phyloP scores from a whole-genome alignment of 2,113 vertebrate species.

The Podiceps cristatus region DNA sequence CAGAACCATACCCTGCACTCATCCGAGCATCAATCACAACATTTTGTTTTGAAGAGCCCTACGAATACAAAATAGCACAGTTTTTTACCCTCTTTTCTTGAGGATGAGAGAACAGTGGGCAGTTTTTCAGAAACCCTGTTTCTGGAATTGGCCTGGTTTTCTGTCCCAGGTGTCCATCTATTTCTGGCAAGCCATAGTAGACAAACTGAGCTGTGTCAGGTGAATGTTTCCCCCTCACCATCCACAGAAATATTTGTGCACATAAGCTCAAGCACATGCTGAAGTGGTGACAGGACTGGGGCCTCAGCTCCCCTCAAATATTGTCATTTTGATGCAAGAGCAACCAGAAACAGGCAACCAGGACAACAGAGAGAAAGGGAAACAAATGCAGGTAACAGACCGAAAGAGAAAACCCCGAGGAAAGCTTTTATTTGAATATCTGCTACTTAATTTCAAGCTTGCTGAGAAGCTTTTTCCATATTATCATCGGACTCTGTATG shows the following conservation, averaged over 20 bases:
- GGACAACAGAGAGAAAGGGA: background rate
- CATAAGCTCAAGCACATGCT: background rate
- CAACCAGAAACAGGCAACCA: background rate
- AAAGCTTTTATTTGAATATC: background rate
- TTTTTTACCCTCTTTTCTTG: background rate
- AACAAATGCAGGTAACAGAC: background rate
- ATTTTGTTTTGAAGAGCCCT: background rate
- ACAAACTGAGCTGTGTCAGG: background rate
- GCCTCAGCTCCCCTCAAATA: background rate
- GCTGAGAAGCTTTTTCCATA: background rate
- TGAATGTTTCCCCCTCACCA: background rate
- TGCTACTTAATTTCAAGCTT: background rate
- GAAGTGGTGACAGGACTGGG: background rate
- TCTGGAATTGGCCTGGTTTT: background rate
- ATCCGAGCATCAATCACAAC: background rate
- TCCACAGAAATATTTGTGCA: background rate
- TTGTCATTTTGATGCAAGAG: background rate
- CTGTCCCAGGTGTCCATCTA: background rate
- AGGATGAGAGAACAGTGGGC: background rate
- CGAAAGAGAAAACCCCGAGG: background rate
- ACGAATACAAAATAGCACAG: background rate
- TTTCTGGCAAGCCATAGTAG: background rate
- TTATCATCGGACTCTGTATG: background rate
- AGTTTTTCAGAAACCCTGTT: background rate
- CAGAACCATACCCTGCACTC: background rate